Base-by-base conservation (phyloP, 2,797 vertebrate species). In the Gymnocypris eckloni region DNA sequence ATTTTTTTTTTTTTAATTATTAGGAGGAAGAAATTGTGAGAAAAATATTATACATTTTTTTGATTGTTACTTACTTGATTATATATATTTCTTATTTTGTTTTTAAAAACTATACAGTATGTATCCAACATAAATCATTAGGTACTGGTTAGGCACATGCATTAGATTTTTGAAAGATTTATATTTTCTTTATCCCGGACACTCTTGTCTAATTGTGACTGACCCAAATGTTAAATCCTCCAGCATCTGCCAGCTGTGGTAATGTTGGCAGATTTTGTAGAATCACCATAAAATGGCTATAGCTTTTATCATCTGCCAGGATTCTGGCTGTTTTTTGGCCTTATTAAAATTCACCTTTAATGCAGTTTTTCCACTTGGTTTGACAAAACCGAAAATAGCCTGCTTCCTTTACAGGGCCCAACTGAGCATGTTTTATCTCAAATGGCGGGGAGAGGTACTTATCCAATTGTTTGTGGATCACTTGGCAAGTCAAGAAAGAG, bases 361-460 rank as follows among this genome's bases (percentile, higher is more conserved):
- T 80, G 79, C 20, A 2, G 81, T 75, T 80, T 87, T 85, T 85
- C 81, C 43, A 56, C 86, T 84, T 79, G 85, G 71, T 88, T 88
- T 82, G 66, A 73, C 76, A 88, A 75, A 89, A 88, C 48, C 13
- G 85, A 85, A 88, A 90, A 88, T 81, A 67, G 79, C 72, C 79
- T n/a, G 79, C 79, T 87, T 86, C 59, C 75, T 86, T 86, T 77
- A 72, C 70, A 70, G 59, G 41, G 66, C 66, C 39, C 61, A 66
- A 50, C 67, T 11, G 18, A 78, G 59, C 82, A 59, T 80, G 81
- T 43, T 72, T 86, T 75, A 50, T 73, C 71, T 41, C 48, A 48
- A 50, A 52, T 81, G 64, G 43, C 13, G 12, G 18, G 25, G 70
- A 83, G 75, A 54, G 69, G 66, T 76, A 71, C 61, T 77, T 71